Base-by-base conservation (phyloP, 2,113 vertebrate species). In the western clawed frog (Xenopus tropicalis) region DNA sequence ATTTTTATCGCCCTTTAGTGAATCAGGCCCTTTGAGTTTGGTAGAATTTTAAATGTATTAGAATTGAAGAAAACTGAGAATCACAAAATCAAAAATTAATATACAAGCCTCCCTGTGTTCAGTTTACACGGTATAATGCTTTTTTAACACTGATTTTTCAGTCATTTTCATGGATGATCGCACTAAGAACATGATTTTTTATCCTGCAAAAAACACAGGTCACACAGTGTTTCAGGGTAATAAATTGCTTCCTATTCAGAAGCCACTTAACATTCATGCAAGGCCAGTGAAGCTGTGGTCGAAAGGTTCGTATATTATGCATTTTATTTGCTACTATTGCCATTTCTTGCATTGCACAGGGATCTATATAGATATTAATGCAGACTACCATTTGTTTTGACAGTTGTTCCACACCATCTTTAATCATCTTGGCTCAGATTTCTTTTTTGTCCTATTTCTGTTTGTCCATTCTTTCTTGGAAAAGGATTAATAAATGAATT, bases 271-370 rank as follows among this genome's bases (percentile, higher is more conserved):
- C 52, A 56, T 69, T 19, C 16, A 43, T 42, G 1, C n/a, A 70
- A 70, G 56, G 68, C 56, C 37, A 14, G 57, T 21, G 9, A 70
- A 16, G 21, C 12, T 11, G 51, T 59, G 5, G 56, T 29, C 13
- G 20, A 59, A 23, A 70, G 56, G 37, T 70, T 59, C 21, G 29
- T 21, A 43, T 61, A 8, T 16, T 59, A 61, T 22, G 9, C 19
- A 70, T 69, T 69, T 58, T 29, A 44, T 42, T n/a, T 44, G 54
- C 1, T 14, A 59, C 14, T 23, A 70, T 59, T 70, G 58, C 52
- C 14, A 57, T 46, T 23, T 44, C 20, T 42, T 14, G 17, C 22
- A 4, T n/a, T 54, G 16, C 10, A 23, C 29, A 12, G 37, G 54
- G 21, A 22, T 21, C 20, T 43, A 69, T 20, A 42, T 1, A 43